Evolutionary conservation across 2,797 vertebrate genomes (phyloP).

Genomic region (Lithobates pipiens): DNA sequence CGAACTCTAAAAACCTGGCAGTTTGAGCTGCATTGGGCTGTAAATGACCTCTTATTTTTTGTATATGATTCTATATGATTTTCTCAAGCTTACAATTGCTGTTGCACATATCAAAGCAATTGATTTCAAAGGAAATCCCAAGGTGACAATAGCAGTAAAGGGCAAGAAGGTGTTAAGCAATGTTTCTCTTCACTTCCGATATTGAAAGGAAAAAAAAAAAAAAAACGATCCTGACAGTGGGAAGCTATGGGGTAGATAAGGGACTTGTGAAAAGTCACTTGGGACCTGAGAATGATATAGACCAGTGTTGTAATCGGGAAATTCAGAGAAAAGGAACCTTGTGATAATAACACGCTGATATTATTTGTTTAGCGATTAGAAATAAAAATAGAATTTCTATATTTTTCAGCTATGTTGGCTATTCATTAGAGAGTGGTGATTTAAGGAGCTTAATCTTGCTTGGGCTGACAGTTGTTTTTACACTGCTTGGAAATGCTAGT

Average conservation of each 20-base stretch:
- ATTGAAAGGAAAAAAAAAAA: constrained; percentile 68
- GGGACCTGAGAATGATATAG: constrained; percentile 83
- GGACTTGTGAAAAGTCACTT: constrained; percentile 79
- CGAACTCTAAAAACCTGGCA: background rate
- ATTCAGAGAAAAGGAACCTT: constrained; percentile 68
- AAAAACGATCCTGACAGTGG: constrained; percentile 74
- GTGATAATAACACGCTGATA: constrained; percentile 66
- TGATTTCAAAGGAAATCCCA: constrained; percentile 63
- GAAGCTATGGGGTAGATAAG: constrained; percentile 78
- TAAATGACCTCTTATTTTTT: background rate
- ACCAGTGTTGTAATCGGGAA: constrained; percentile 75
- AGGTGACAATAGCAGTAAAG: constrained; percentile 80
- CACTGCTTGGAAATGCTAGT: constrained; percentile 22
- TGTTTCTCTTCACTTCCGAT: constrained; percentile 67
- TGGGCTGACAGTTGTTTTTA: constrained; percentile 51
- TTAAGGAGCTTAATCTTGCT: constrained; percentile 61
- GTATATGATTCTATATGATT: too few species aligned
- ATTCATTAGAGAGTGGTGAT: constrained; percentile 61
- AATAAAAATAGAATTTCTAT: constrained; percentile 61
- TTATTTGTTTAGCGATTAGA: constrained; percentile 72
- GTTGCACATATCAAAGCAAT: constrained; percentile 58
- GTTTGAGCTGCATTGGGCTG: background rate
- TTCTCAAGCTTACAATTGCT: background rate
- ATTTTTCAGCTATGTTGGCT: constrained; percentile 48
- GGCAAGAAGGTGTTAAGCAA: constrained; percentile 75